Conservation (phyloP, 2,113 vertebrate species). For the Manacus vitellinus region DNA sequence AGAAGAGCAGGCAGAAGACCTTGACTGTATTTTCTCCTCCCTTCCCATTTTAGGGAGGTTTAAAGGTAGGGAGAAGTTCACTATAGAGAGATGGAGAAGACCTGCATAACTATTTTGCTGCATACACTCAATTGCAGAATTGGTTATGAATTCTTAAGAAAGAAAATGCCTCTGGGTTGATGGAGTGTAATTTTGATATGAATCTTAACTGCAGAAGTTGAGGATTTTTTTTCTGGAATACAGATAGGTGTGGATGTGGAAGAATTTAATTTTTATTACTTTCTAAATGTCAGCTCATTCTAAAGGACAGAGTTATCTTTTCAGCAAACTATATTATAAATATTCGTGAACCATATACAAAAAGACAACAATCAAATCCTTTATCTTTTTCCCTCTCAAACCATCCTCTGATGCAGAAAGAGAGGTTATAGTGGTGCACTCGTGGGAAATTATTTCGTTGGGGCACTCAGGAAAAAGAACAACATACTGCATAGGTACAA, state of each 20-base stretch:
- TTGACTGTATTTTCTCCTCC: slow-evolving; percentile 31
- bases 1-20: slow-evolving; percentile 40
- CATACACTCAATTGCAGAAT: background rate
- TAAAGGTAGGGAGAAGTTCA: slow-evolving; percentile 10
- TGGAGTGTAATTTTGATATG: background rate
- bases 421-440: background rate
- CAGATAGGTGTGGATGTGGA: background rate
- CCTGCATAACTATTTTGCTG: background rate
- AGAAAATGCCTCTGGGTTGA: background rate
- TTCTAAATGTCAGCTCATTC: slow-evolving; percentile 30
- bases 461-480: background rate
- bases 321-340: background rate
- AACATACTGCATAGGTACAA: background rate
- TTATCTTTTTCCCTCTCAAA: background rate
- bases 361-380: background rate
- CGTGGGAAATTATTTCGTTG: background rate
- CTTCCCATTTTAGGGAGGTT: slow-evolving; percentile 26
- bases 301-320: slow-evolving; percentile 22
- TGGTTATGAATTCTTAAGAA: background rate
- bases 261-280: background rate
- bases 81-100: background rate
- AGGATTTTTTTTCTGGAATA: background rate
- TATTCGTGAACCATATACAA: background rate
- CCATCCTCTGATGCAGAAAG: background rate
- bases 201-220: background rate